Evolutionary conservation across 2,797 vertebrate genomes (phyloP), one percentile per base, ranked within the genome.

Genomic region (Chiropotes sagulatus): DNA sequence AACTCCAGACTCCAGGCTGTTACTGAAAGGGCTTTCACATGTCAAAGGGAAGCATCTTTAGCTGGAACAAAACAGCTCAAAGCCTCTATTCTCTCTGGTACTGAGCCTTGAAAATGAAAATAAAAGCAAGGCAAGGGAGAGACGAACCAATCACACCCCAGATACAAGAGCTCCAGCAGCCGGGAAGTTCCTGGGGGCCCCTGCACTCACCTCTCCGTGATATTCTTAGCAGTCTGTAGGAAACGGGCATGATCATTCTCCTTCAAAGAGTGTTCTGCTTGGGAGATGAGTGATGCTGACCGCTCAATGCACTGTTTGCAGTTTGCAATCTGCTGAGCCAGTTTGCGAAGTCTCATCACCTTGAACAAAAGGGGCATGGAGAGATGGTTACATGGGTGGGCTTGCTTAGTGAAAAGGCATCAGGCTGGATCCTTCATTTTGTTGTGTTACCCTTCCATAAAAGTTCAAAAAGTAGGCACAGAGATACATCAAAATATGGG

Each of bases 251-350:
- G 99, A 64, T 99, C 99, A 0, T 99, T 99, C 99, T 99, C 99
- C 98, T 99, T 99, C 82, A 99, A 99, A 0, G 99, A 99, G 82
- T 99, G 99, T 96, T 99, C 99, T 0, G 99, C 99, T 97, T 99
- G 99, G 33, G 99, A 99, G 98, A 99, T 99, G 98, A 99, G 99
- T 5, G 99, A 99, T 0, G 99, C 99, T 0, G 99, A 99, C 94
- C 99, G 99, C 97, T 99, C 99, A 22, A 99, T 99, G 98, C 99
- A 99, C 98, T 99, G 99, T 58, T 99, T 99, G 97, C 99, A 99
- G 98, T 99, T 99, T 0, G 99, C 99, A 72, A 99, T 99, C 98
- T 99, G 99, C 98, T 99, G 99, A 89, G 99, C 99, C 90, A 99
- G 98, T 98, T 99, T 99, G 83, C 99, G 99, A 98, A 99, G 91